Base-by-base conservation (phyloP, 2,888 invertebrate genomes). In the Chymomyza procnemis region DNA sequence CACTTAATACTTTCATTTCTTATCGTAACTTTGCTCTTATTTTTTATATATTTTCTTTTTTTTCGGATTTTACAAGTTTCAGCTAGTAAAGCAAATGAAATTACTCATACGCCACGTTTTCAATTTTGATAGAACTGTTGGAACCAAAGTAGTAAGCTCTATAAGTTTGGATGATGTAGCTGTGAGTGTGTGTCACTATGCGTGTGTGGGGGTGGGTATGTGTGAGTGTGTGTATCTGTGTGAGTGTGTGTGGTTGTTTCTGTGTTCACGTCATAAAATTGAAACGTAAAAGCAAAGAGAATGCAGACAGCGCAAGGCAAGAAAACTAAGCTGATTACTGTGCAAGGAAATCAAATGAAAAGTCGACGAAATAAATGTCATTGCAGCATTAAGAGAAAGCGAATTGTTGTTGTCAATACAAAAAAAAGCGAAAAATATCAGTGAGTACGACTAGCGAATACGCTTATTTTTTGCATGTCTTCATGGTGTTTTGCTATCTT, bases 51-150 rank as follows among this genome's bases (percentile, higher is more conserved):
- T 64, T 64, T 56, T 66, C 64, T 67, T 66, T 64, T 18, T 69
- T 19, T 30, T 54, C 46, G 18, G 16, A 50, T 18, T 16, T 19
- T 9, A n/a, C 16, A 19, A 19, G 14, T 50, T 19, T 8, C 18
- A 50, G 16, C 50, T 50, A 19, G 19, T 50, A 6, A 16, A 19
- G 74, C 70, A 83, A 78, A 84, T 75, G 68, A 81, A 84, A 84
- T 84, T 75, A 84, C 81, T 84, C 79, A 82, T 81, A 84, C 74
- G 79, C 79, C 68, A 78, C 78, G 71, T 70, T 69, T 80, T 76
- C 86, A 80, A 80, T 83, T 80, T 73, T 78, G 69, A 80, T 68
- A 77, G 69, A 67, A 75, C 73, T 62, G 34, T 41, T 41, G 34
- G 34, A 41, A 65, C 41, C 69, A 78, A 73, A 71, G 67, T 74